Conservation (phyloP, 2,797 vertebrate genomes). For the Poecilia wingei region DNA sequence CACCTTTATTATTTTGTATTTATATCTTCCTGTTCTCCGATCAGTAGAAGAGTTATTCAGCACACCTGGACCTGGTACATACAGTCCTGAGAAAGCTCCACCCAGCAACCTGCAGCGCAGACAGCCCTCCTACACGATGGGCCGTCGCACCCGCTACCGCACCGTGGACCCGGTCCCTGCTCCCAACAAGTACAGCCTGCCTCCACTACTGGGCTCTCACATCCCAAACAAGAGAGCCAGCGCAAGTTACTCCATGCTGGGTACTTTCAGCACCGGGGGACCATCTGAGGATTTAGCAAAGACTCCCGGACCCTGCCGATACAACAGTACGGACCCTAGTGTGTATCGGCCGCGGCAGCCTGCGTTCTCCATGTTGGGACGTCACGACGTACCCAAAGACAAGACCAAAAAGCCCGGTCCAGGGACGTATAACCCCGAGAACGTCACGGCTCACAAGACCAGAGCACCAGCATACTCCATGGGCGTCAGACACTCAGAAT, state of each 20-base stretch:
- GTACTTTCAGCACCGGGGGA: conserved; percentile 67
- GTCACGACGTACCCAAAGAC: conserved; percentile 63
- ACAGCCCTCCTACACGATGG: conserved; percentile 86
- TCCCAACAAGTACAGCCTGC: conserved; percentile 87
- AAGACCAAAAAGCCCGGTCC: conserved; percentile 81
- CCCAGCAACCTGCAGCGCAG: conserved; percentile 75
- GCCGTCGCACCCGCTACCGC: conserved; percentile 78
- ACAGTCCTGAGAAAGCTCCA: conserved; percentile 84
- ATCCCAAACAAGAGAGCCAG: conserved; percentile 83
- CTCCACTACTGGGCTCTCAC: conserved; percentile 83
- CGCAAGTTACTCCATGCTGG: conserved; percentile 82
- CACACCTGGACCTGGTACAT: conserved; percentile 86
- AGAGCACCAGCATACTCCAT: conserved; percentile 85
- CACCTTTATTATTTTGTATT: conserved; percentile 2
- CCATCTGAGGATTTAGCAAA: conserved; percentile 81
- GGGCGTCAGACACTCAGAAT: conserved; percentile 85
- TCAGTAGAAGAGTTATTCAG: conserved; percentile 67
- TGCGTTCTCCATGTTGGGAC: conserved; percentile 86
- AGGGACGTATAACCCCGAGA: conserved; percentile 85
- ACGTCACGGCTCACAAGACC: conserved; percentile 78
- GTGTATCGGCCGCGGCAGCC: conserved; percentile 82
- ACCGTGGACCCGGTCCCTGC: conserved; percentile 78
- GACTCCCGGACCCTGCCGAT: conserved; percentile 85
- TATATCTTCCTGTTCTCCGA: conserved; percentile 40
- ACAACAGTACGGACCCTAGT: conserved; percentile 83